Evolutionary conservation across 2,888 invertebrate species (phyloP), one percentile per base, ranked within the genome.

Genomic region (Pilophorus perplexus): DNA sequence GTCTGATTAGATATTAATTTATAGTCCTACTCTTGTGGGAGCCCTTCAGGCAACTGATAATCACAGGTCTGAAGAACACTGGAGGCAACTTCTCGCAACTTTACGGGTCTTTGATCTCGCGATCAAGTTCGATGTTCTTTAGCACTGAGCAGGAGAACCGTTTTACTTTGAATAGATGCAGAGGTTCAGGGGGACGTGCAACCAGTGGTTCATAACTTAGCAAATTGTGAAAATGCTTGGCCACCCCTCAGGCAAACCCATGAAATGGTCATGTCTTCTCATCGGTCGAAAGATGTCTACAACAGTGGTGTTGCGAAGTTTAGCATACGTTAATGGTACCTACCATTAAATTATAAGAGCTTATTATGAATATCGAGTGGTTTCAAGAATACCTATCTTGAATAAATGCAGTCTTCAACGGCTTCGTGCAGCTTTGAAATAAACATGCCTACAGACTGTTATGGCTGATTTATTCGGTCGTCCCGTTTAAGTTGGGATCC

Each of bases 21-120:
- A 55, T 55, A 55, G 55, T 55, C 38, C 55, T 10, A 55, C 55
- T 55, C 54, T 33, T n/a, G n/a, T n/a, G n/a, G n/a, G 27, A 38
- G 55, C 38, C 55, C 55, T 55, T 38, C 18, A 55, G 55, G 55
- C 55, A 20, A 18, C 55, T 55, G 55, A 55, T 55, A 55, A 55
- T 55, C 55, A 55, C 38, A 55, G 55, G 52, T 52, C 52, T 52
- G 16, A n/a, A 52, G 14, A 50, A 52, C 27, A 28, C 52, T 52
- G 27, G 52, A 52, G 52, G 52, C 52, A 52, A 28, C 52, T n/a
- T 52, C 52, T 28, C 27, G 52, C 52, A 16, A 52, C 52, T n/a
- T n/a, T n/a, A 16, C 14, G 28, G 52, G 52, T 52, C 52, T 52
- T 52, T 52, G 52, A 52, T 52, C 52, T 28, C 52, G 52, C 52